Evolutionary conservation across 92 coral and sea anemone genomes (phyloP).

Genomic region (Pocillopora grandis): DNA sequence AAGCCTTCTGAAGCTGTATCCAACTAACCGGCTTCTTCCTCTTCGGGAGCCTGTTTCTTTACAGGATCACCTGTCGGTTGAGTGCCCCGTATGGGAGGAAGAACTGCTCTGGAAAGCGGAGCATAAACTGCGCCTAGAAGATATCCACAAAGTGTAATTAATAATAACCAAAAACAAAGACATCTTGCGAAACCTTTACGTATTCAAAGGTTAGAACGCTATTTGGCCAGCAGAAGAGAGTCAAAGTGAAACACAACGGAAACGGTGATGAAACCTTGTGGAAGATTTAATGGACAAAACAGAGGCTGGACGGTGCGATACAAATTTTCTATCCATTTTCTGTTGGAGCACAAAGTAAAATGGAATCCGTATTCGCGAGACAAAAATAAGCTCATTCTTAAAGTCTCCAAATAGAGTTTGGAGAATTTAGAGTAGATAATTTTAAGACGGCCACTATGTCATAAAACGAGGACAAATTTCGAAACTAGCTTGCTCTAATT

Average conservation of each 20-base stretch:
- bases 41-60: conserved; percentile 4
- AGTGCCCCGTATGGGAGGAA: conserved; percentile 46
- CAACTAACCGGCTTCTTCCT: conserved; percentile 42
- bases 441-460: background rate
- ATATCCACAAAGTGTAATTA: too few relatives aligned
- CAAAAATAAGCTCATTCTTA: too few relatives aligned
- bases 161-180: too few relatives aligned
- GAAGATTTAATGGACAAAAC: too few relatives aligned
- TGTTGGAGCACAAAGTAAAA: too few relatives aligned
- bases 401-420: too few relatives aligned
- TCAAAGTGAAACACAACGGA: background rate
- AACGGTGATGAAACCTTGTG: background rate
- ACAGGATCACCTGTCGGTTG: background rate
- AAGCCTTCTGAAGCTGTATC: background rate
- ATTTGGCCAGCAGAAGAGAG: background rate
- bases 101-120: conserved; percentile 14
- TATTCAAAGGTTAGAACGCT: too few relatives aligned
- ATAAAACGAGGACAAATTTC: background rate
- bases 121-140: background rate
- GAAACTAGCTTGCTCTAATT: background rate
- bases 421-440: background rate
- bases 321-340: too few relatives aligned
- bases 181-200: too few relatives aligned
- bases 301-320: too few relatives aligned
- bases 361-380: too few relatives aligned